Percentiles rank a stretch among this genome's conserved stretches.
Evolutionary conservation across 2,113 vertebrate genomes (phyloP).

Genomic region (Montifringilla adamsi): DNA sequence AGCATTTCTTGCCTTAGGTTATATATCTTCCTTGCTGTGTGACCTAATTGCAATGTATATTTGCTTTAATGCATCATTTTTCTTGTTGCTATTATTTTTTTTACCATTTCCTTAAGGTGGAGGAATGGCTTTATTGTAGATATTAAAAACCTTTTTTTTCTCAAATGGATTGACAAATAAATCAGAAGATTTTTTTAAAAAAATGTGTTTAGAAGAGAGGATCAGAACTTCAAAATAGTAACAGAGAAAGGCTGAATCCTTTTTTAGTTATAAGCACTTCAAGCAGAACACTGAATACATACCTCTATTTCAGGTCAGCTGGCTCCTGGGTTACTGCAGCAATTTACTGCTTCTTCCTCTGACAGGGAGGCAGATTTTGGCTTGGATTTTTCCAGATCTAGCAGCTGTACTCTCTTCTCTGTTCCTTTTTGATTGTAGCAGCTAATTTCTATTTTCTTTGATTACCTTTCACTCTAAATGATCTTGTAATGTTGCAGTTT

Average conservation of each 20-base stretch:
- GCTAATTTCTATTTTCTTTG: not conserved
- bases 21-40: not conserved
- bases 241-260: not conserved
- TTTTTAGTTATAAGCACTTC: not conserved
- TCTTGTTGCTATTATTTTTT: not conserved
- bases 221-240: not conserved
- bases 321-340: not conserved
- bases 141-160: not conserved
- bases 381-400: not conserved
- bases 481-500: not conserved
- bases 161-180: not conserved
- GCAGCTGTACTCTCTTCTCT: not conserved
- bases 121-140: not conserved
- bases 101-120: not conserved
- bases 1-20: not conserved
- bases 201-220: not conserved
- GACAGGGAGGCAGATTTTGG: not conserved
- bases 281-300: not conserved
- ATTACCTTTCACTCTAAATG: not conserved
- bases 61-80: not conserved
- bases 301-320: not conserved
- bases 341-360: not conserved
- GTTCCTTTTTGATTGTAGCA: not conserved
- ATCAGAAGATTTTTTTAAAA: not conserved
- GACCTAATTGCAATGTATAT: not conserved